Base-by-base conservation (phyloP, 2,797 vertebrate genomes). In the Sebastes glaucus region DNA sequence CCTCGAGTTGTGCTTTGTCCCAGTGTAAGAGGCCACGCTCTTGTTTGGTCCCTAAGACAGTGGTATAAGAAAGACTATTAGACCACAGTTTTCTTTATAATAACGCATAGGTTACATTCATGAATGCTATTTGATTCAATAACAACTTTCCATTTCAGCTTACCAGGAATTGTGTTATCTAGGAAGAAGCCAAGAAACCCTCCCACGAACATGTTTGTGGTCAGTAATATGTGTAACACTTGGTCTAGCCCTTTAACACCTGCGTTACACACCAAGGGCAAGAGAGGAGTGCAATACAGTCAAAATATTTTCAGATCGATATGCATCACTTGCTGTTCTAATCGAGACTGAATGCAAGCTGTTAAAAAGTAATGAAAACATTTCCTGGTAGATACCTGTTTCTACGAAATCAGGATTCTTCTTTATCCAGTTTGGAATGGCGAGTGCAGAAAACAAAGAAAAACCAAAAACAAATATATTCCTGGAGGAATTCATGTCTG, bases 401-500 rank as follows among this genome's bases (percentile, higher is more conserved):
- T 95, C 85, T 52, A 99, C 78, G 55, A 79, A 77, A 11, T 61
- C 46, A 0, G 95, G 90, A 81, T 99, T 96, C 77, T 97, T 97
- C 30, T 79, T 90, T 46, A 97, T 93, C 97, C 98, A 99, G 90
- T 94, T 96, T 49, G 98, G 98, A 93, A 99, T 81, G 3, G 94
- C 90, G 3, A 99, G 95, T 2, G 95, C 98, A 85, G 93, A 91
- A 91, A 97, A 98, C 71, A 98, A 92, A 78, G 97, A 98, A 92
- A 99, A 99, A 62, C 98, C 98, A 87, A 98, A 98, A 84, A 99
- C 92, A 77, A 99, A 98, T 87, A 98, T 95, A 88, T 98, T 99
- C 84, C 98, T 96, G 74, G 97, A 97, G 13, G 97, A 98, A 90
- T 99, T 99, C 98, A 99, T 98, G 83, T 99, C 96, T 78, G 96